These are phyloP conservation scores for Latrodectus elegans DNA, from an alignment of 2,888 invertebrate genomes.

Conservation along the genomic window DNA sequence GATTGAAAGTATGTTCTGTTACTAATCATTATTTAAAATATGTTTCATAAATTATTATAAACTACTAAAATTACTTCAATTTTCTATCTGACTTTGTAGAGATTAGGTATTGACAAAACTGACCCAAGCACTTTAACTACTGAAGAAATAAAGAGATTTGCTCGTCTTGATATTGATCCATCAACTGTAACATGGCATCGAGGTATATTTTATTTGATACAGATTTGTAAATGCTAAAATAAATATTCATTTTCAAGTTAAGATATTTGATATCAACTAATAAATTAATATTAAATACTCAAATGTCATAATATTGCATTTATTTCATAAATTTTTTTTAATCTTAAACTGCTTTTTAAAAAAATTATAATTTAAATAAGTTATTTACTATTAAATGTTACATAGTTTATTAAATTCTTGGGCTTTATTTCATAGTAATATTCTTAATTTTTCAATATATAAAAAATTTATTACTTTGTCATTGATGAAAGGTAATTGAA, in stretches of 20 bases:
- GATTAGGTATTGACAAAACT: conserved; percentile 87
- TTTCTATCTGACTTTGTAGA: conserved; percentile 72
- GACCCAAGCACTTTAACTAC: conserved; percentile 86
- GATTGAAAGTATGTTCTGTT: conserved; percentile 74
- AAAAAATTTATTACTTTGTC: too few relatives aligned
- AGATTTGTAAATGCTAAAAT: not conserved
- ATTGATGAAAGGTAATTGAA: too few relatives aligned
- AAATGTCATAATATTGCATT: too few relatives aligned
- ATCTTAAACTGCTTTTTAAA: too few relatives aligned
- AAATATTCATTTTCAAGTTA: not conserved
- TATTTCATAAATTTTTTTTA: too few relatives aligned
- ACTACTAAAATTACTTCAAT: not conserved
- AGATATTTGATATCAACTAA: too few relatives aligned
- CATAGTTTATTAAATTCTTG: too few relatives aligned
- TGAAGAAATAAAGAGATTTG: conserved; percentile 87
- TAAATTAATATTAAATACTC: too few relatives aligned
- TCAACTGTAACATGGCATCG: conserved; percentile 94
- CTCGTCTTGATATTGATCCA: conserved; percentile 91
- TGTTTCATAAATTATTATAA: not conserved
- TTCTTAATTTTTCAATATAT: too few relatives aligned
- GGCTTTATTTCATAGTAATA: too few relatives aligned
- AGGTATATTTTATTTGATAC: conserved; percentile 78
- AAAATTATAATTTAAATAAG: too few relatives aligned
- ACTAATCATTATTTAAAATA: not conserved
- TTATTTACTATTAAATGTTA: too few relatives aligned